These are phyloP conservation scores for Malurus leucopterus DNA, from an alignment of 2,797 vertebrate genomes.

Conservation along the genomic window DNA sequence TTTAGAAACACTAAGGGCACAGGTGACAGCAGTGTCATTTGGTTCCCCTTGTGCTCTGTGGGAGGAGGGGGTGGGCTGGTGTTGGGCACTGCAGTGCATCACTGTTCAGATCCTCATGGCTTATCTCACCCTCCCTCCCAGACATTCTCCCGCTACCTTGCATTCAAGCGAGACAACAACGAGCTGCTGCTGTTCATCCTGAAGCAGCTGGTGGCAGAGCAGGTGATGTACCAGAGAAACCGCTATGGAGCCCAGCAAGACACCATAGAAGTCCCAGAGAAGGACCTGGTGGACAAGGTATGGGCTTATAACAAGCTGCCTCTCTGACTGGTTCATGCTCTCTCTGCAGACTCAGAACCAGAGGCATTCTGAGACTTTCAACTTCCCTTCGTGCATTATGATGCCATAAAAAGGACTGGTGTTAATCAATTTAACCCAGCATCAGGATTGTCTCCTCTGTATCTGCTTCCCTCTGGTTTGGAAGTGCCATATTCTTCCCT, in stretches of 20 bases:
- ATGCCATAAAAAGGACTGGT: not conserved
- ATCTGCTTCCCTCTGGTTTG: not conserved
- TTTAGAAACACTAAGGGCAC: not conserved
- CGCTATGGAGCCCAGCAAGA: slow-evolving; percentile 93
- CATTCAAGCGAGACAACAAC: slow-evolving; percentile 94
- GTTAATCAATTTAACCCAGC: not conserved
- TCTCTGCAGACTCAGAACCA: not conserved
- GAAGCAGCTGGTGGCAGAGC: slow-evolving; percentile 95
- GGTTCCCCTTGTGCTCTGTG: not conserved
- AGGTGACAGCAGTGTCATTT: not conserved
- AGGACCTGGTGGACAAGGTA: slow-evolving; percentile 94
- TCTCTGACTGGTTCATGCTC: not conserved
- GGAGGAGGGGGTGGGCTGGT: not conserved
- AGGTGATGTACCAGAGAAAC: slow-evolving; percentile 91
- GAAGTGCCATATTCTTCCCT: not conserved
- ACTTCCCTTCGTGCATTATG: not conserved
- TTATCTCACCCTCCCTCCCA: slow-evolving; percentile 35
- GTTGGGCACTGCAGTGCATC: rapidly evolving
- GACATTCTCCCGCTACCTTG: slow-evolving; percentile 92
- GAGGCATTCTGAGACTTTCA: not conserved
- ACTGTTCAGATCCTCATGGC: not conserved
- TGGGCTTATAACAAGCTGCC: not conserved
- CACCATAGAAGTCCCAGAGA: slow-evolving; percentile 87
- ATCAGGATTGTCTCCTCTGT: not conserved
- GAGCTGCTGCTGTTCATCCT: slow-evolving; percentile 95